phyloP scores from a whole-genome alignment of 2,888 invertebrate species.

The Drepanosiphum platanoidis region DNA sequence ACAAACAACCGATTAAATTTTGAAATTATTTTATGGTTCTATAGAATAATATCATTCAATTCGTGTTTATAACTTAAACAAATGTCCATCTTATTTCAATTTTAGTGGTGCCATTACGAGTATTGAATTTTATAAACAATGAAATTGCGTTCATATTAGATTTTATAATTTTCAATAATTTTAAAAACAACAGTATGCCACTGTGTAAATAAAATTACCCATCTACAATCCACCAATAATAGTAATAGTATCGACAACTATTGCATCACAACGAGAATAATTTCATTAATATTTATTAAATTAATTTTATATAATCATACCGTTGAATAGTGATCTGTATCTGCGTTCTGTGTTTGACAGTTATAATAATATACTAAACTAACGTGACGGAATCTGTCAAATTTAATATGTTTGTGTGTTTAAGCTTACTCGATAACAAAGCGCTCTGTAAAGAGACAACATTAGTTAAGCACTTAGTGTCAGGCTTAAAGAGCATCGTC shows the following conservation, averaged over 20 bases:
- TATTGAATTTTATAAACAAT: no score
- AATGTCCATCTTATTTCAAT: not conserved
- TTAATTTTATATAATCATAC: not conserved
- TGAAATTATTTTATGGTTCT: not conserved
- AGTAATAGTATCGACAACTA: no score
- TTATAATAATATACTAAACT: conserved; percentile 41
- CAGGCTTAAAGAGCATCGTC: conserved; percentile 20
- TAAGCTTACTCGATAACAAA: conserved; percentile 38
- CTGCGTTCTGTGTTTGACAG: not conserved
- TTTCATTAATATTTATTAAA: not conserved
- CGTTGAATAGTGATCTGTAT: conserved; percentile 10
- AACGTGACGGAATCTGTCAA: conserved; percentile 51
- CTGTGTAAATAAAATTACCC: no score
- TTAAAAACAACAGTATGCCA: no score
- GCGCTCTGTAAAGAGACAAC: conserved; percentile 43
- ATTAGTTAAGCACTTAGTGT: conserved; percentile 52
- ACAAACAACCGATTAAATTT: not conserved
- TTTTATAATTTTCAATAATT: no score
- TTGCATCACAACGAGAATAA: no score
- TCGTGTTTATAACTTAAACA: not conserved
- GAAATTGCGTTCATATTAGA: no score
- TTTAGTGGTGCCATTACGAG: no score
- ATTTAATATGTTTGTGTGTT: conserved; percentile 47
- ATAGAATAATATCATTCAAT: not conserved
- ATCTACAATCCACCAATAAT: no score